These are phyloP conservation scores for Mastigias papua DNA, from an alignment of 30 jellyfish, hydroid and myxozoan species.

Conservation along the genomic window DNA sequence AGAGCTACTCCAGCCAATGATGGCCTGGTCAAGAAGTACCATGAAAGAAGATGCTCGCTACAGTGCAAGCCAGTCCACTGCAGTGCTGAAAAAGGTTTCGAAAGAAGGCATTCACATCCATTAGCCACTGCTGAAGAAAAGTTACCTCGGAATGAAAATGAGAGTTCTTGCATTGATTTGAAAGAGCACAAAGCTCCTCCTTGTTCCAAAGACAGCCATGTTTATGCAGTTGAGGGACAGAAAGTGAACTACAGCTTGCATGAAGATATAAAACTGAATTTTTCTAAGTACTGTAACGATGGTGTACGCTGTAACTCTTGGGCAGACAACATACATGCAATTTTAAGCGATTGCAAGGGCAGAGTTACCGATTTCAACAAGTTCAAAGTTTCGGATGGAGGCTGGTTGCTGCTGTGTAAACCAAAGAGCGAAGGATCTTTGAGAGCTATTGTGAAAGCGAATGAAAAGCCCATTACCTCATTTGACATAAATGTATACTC, in stretches of 20 bases:
- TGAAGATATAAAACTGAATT: background rate
- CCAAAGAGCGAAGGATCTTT: slow-evolving; percentile 14
- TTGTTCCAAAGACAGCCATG: slow-evolving; percentile 20
- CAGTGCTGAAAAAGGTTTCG: background rate
- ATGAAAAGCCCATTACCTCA: slow-evolving; percentile 13
- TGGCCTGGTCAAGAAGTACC: slow-evolving; percentile 17
- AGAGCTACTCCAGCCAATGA: background rate
- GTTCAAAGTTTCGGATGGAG: background rate
- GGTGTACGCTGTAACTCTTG: slow-evolving; percentile 2
- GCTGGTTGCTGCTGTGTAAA: slow-evolving; percentile 22
- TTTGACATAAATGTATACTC: slow-evolving; percentile 1
- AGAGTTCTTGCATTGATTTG: background rate
- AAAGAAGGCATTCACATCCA: slow-evolving; percentile 20
- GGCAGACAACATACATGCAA: background rate
- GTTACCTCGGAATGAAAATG: background rate
- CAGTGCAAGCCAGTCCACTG: slow-evolving; percentile 6
- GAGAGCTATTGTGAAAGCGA: slow-evolving; percentile 14
- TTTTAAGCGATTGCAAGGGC: background rate
- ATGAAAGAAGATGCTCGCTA: slow-evolving; percentile 10
- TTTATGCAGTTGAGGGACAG: background rate
- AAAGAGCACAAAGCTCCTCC: background rate
- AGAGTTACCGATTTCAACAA: background rate
- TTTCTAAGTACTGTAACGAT: slow-evolving; percentile 14
- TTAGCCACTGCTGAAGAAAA: background rate
- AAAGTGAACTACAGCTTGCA: background rate